Percentiles rank a stretch among this genome's conserved stretches.
Evolutionary conservation across 2,797 vertebrate species (phyloP).

Genomic region (Chloroceryle amazona): DNA sequence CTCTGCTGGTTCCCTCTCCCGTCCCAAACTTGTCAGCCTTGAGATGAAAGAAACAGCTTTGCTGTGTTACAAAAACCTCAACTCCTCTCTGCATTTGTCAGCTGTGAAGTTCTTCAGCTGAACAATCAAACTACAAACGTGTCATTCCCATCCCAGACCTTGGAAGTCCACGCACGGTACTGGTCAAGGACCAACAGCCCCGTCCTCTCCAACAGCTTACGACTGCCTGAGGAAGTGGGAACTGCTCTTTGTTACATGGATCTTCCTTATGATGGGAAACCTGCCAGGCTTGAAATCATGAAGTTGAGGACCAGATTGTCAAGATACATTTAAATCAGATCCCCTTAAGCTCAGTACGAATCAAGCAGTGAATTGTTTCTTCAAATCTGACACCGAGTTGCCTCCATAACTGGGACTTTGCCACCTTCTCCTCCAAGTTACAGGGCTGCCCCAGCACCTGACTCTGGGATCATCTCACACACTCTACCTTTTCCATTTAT

Average conservation of each 20-base stretch:
- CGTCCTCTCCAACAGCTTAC: not conserved
- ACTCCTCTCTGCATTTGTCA: not conserved
- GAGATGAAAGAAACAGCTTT: not conserved
- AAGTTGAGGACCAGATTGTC: not conserved
- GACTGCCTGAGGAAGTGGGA: not conserved
- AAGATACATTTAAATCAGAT: not conserved
- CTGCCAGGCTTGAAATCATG: not conserved
- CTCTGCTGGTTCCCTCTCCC: not conserved
- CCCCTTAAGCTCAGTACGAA: not conserved
- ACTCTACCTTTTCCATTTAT: constrained; percentile 50
- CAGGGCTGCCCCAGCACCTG: not conserved
- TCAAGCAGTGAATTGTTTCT: not conserved
- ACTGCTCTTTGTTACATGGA: not conserved
- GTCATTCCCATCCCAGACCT: not conserved
- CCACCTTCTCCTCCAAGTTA: not conserved
- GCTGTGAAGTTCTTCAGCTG: not conserved
- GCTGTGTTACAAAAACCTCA: not conserved
- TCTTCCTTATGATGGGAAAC: not conserved
- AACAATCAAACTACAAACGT: not conserved
- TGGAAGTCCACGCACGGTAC: not conserved
- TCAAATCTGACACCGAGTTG: not conserved
- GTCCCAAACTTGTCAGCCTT: not conserved
- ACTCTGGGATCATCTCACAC: not conserved
- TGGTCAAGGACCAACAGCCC: not conserved
- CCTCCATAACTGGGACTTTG: not conserved